Evolutionary conservation across 2,888 invertebrate species (phyloP).

Genomic region (Ischnus inquisitorius): DNA sequence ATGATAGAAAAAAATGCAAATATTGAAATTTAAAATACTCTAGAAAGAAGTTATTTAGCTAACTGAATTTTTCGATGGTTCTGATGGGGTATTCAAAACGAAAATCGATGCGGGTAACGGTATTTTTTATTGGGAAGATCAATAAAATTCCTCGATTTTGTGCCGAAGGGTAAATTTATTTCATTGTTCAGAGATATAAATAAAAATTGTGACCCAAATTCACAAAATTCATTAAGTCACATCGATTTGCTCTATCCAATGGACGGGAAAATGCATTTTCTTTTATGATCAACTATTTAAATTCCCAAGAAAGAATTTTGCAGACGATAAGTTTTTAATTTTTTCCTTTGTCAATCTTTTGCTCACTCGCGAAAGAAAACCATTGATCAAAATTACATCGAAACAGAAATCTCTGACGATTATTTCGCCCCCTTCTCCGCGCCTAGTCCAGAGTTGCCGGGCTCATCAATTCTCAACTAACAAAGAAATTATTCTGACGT

Average conservation of each 20-base stretch:
- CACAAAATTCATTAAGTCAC: neutral
- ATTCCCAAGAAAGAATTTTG: neutral
- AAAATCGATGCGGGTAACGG: neutral
- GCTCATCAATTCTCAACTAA: constrained; percentile 22
- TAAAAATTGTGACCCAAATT: neutral
- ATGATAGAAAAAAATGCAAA: too few relatives aligned
- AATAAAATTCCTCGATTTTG: neutral
- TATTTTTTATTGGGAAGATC: neutral
- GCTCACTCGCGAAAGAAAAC: neutral
- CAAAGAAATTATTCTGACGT: constrained; percentile 28
- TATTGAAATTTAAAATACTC: too few relatives aligned
- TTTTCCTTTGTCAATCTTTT: neutral
- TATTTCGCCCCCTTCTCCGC: neutral
- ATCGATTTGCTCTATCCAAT: neutral
- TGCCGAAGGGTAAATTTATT: neutral
- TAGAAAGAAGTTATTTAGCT: too few relatives aligned
- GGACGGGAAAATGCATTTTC: too few relatives aligned
- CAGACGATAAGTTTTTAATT: neutral
- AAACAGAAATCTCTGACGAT: neutral
- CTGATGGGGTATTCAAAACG: neutral
- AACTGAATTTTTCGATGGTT: neutral
- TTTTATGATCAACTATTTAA: neutral
- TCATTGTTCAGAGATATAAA: neutral
- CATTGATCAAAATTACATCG: constrained; percentile 21
- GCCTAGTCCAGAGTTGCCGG: neutral